Percentiles rank a stretch among this genome's conserved stretches.
phyloP scores from a whole-genome alignment of 2,113 vertebrate genomes.

The Hippocampus comes region DNA sequence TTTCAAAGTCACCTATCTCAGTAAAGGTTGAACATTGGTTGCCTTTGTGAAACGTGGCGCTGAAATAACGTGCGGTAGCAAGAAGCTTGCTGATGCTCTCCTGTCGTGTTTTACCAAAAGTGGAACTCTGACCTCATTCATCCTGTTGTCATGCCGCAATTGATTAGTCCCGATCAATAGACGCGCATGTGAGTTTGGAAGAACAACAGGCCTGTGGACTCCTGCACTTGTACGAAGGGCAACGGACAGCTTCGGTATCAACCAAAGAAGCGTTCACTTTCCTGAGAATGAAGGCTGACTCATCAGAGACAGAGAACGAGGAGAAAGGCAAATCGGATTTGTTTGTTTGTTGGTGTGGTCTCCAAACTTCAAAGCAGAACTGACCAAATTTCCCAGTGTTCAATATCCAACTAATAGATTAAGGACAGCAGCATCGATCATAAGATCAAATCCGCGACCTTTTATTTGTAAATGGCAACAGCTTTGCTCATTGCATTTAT shows the following conservation, averaged over 20 bases:
- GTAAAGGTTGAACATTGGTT: not conserved
- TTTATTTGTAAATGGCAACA: not conserved
- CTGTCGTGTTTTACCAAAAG: not conserved
- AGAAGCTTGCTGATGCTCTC: not conserved
- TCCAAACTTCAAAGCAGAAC: not conserved
- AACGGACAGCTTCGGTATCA: not conserved
- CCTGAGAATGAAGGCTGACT: not conserved
- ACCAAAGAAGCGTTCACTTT: not conserved
- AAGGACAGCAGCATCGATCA: too few species aligned
- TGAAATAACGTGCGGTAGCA: not conserved
- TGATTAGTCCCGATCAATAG: slow-evolving; percentile 12
- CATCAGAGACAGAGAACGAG: not conserved
- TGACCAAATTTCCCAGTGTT: not conserved
- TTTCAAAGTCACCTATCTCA: not conserved
- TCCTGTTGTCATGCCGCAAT: slow-evolving; percentile 16
- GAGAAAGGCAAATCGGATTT: not conserved
- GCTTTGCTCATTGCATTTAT: too few species aligned
- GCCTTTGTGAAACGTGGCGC: not conserved
- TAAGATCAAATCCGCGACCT: too few species aligned
- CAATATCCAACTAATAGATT: too few species aligned
- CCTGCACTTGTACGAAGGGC: not conserved
- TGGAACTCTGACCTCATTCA: not conserved
- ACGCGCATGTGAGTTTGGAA: not conserved
- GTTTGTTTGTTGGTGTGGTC: not conserved
- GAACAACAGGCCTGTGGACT: not conserved